Base-by-base conservation (phyloP, 2,888 invertebrate species). In the Brachyptera risi region DNA sequence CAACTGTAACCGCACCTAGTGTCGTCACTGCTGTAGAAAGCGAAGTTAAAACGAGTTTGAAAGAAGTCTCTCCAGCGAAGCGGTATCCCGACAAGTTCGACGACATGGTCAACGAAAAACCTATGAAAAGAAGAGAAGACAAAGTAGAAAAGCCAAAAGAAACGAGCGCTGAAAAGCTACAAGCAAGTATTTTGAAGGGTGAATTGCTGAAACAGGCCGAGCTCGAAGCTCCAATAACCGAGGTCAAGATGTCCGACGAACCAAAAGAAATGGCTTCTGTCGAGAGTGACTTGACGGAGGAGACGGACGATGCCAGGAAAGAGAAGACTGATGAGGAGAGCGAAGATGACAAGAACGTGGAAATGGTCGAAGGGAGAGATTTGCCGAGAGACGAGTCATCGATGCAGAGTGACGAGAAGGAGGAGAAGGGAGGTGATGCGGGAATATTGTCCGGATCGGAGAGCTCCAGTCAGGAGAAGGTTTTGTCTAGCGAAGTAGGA, bases 111-210 rank as follows among this genome's bases (percentile, higher is more conserved):
- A 38, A 38, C 13, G 40, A 38, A 24, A 56, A 62, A 56, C 15
- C 37, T 13, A 27, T 79, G 61, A n/a, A n/a, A n/a, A n/a, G n/a
- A n/a, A n/a, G n/a, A n/a, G 78, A 80, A 60, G 79, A 79, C 65
- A 79, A 79, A 58, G 79, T 79, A n/a, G 79, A 80, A 66, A 77
- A 63, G 24, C 19, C 11, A 26, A 23, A 11, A n/a, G 60, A 38
- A 73, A 59, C 24, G 4, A 35, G 58, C 38, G 50, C 35, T 7
- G 59, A 58, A n/a, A n/a, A n/a, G n/a, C n/a, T n/a, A n/a, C n/a
- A n/a, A n/a, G n/a, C n/a, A n/a, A n/a, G n/a, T n/a, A n/a, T n/a
- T n/a, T n/a, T n/a, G n/a, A n/a, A n/a, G n/a, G n/a, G n/a, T 38
- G 15, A 11, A 7, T 15, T 15, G 1, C 11, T 23, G n/a, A 54